These are phyloP conservation scores for Manis crassicaudata DNA, from an alignment of 2,797 vertebrate species.

Conservation along the genomic window DNA sequence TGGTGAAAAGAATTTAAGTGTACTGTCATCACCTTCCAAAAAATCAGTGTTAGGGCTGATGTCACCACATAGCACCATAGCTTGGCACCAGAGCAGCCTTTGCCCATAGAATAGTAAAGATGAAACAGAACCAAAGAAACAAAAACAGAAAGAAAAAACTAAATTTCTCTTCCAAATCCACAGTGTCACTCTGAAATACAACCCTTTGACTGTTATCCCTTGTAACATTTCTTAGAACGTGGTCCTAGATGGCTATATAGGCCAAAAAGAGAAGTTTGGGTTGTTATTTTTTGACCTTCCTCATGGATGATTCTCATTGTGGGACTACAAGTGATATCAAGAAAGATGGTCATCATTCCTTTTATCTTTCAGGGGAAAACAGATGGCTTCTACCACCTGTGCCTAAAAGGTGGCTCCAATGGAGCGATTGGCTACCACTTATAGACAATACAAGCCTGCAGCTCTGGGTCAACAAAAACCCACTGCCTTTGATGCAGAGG, in stretches of 20 bases:
- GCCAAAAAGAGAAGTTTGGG: neutral
- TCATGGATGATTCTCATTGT: neutral
- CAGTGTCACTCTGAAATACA: neutral
- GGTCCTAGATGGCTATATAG: neutral
- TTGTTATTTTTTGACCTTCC: constrained; percentile 22
- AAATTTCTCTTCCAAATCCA: constrained; percentile 1
- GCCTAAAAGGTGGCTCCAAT: constrained; percentile 61
- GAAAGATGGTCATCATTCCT: neutral
- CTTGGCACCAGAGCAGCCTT: neutral
- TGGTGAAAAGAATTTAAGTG: neutral
- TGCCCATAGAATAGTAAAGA: neutral
- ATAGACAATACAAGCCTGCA: constrained; percentile 72
- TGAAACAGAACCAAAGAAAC: neutral
- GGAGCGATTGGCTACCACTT: constrained; percentile 73
- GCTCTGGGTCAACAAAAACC: constrained; percentile 77
- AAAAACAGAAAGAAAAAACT: neutral
- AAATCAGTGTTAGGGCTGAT: neutral
- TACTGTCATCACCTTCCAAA: neutral
- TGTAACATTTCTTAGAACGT: neutral
- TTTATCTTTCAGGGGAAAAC: constrained; percentile 58
- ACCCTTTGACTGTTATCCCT: constrained; percentile 20
- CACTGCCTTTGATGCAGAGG: constrained; percentile 74
- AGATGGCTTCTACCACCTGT: neutral
- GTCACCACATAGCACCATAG: neutral
- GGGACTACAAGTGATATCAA: neutral